phyloP scores from a whole-genome alignment of 2,888 invertebrate genomes.

The Magallana nippona region DNA sequence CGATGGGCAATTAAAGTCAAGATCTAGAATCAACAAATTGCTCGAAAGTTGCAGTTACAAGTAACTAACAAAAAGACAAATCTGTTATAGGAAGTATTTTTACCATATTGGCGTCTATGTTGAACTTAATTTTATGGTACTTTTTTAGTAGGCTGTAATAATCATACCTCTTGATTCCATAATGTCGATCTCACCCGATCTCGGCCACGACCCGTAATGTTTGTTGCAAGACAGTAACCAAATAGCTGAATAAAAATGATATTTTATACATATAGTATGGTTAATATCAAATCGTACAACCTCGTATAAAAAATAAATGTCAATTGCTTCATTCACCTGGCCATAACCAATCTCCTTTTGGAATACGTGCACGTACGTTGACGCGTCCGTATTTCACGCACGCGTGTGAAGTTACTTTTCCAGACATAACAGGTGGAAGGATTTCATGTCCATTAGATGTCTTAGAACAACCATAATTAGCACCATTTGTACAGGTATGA shows the following conservation, averaged over 20 bases:
- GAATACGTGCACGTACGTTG: slow-evolving; percentile 86
- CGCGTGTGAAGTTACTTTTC: slow-evolving; percentile 84
- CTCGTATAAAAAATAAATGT: no score
- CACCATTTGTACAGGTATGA: slow-evolving; percentile 60
- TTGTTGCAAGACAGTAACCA: slow-evolving; percentile 86
- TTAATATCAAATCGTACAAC: no score
- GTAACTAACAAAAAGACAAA: no score
- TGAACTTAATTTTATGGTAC: no score
- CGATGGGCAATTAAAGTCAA: no score
- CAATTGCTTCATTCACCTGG: slow-evolving; percentile 81
- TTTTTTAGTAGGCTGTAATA: neutral
- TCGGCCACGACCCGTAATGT: slow-evolving; percentile 86
- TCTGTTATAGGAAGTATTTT: no score
- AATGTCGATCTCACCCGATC: slow-evolving; percentile 88
- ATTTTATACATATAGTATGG: no score
- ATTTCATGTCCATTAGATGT: slow-evolving; percentile 49
- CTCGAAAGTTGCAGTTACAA: no score
- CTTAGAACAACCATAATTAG: slow-evolving; percentile 81
- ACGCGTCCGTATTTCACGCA: slow-evolving; percentile 86
- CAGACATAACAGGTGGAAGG: slow-evolving; percentile 86
- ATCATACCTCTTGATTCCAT: slow-evolving; percentile 85
- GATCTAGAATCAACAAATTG: no score
- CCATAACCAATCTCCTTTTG: slow-evolving; percentile 88
- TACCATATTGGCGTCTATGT: no score
- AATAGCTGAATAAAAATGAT: slow-evolving; percentile 81